Conservation (phyloP, 1,140 invertebrate genomes). For the Agraylea sexmaculata region DNA sequence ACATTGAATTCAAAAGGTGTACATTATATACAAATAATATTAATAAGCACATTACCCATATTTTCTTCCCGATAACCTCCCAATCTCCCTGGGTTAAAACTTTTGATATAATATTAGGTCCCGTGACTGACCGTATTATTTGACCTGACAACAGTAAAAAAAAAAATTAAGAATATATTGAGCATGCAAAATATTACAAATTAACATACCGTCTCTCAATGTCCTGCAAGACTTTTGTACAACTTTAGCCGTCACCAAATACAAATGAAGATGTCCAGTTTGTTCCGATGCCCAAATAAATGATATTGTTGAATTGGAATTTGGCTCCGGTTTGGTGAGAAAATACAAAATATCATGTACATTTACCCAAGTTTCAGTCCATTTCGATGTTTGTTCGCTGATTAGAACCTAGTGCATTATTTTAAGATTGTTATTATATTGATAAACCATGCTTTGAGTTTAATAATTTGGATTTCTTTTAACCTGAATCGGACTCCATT, state of each 20-base stretch:
- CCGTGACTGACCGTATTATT: slow-evolving; percentile 23
- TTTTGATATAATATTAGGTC: slow-evolving; percentile 49
- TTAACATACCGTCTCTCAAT: neutral
- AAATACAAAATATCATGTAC: slow-evolving; percentile 83
- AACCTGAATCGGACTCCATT: too few species aligned
- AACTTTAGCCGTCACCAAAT: slow-evolving; percentile 44
- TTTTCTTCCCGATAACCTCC: slow-evolving; percentile 64
- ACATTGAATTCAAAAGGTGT: too few species aligned
- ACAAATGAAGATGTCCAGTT: slow-evolving; percentile 83
- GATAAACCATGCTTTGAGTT: too few species aligned
- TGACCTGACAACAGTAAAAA: slow-evolving; percentile 25
- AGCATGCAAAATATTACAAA: neutral
- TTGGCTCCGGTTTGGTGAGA: slow-evolving; percentile 54
- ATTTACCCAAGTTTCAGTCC: slow-evolving; percentile 72
- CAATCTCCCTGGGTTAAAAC: slow-evolving; percentile 69
- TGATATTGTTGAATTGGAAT: slow-evolving; percentile 40
- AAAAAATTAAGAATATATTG: neutral
- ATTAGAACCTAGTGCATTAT: too few species aligned
- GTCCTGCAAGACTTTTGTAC: neutral
- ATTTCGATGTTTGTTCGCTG: too few species aligned
- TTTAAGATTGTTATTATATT: too few species aligned
- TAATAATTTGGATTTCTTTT: too few species aligned
- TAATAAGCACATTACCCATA: slow-evolving; percentile 57
- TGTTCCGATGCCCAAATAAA: slow-evolving; percentile 92
- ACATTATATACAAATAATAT: too few species aligned